Conservation (phyloP, 2,113 vertebrate species). For the Coryphaenoides rupestris region DNA sequence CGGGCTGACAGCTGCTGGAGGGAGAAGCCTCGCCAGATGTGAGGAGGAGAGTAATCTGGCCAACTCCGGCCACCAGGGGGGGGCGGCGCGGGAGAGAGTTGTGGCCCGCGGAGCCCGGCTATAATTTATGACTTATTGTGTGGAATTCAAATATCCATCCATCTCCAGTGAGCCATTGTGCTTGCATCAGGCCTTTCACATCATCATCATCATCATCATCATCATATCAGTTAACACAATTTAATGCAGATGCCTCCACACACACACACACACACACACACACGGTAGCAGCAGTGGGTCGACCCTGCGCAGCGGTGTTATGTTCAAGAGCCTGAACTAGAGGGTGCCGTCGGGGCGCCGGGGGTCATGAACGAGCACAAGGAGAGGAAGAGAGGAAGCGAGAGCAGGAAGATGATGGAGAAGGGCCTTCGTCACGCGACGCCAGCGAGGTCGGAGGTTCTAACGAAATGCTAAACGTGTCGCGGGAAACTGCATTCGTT, state of each 20-base stretch:
- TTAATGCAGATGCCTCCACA: conserved; percentile 77
- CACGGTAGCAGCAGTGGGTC: no score
- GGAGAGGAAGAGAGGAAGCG: conserved; percentile 16
- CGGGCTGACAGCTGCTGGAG: no score
- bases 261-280: no score
- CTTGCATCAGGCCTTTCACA: conserved; percentile 69
- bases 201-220: no score
- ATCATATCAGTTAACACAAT: conserved; percentile 76
- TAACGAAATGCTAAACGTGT: conserved; percentile 19
- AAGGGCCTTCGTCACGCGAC: conserved; percentile 32
- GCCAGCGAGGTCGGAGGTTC: neutral
- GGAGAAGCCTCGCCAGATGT: conserved; percentile 24
- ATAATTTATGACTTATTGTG: conserved; percentile 75
- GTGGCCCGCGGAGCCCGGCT: conserved; percentile 42
- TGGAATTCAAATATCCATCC: conserved; percentile 71
- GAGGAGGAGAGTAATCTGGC: conserved; percentile 4
- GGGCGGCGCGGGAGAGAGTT: conserved; percentile 31
- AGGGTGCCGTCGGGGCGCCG: conserved; percentile 59
- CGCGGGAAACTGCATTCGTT: no score
- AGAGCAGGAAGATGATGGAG: no score
- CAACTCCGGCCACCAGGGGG: no score
- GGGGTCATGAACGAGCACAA: conserved; percentile 34
- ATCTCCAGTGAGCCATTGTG: conserved; percentile 63
- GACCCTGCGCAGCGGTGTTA: conserved; percentile 69
- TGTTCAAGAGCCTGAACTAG: conserved; percentile 59